Evolutionary conservation across 2,888 invertebrate genomes (phyloP).

Genomic region (Caenorhabditis parvicauda): DNA sequence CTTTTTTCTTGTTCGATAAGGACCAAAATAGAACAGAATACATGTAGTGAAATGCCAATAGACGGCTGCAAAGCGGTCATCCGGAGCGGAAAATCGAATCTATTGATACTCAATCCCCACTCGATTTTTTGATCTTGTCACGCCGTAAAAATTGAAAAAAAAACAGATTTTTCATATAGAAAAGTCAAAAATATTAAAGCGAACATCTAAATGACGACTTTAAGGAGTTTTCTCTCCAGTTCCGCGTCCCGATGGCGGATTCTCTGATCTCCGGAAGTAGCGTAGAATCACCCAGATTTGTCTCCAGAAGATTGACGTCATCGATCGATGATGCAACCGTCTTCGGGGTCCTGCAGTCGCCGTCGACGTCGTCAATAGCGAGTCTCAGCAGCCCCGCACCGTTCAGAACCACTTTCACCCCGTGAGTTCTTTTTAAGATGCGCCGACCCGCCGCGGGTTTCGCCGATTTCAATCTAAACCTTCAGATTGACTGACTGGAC

Average conservation of each 20-base stretch:
- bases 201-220: not conserved
- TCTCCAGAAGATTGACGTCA: conserved; percentile 18
- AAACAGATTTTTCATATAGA: no score
- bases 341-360: conserved; percentile 29
- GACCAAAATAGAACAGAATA: no score
- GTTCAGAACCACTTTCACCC: conserved; percentile 20
- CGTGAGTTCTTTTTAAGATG: not conserved
- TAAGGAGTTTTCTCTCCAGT: conserved; percentile 12
- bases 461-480: not conserved
- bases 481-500: conserved; percentile 25
- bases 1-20: no score
- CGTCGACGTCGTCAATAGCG: conserved; percentile 39
- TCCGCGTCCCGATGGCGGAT: conserved; percentile 18
- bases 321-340: conserved; percentile 17
- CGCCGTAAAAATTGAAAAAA: no score
- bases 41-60: no score
- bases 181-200: not conserved
- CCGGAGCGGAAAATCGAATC: no score
- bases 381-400: conserved; percentile 40
- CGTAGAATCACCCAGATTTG: conserved; percentile 26
- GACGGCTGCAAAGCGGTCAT: no score
- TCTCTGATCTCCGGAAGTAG: conserved; percentile 29
- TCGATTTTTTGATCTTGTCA: no score
- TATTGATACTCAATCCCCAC: no score
- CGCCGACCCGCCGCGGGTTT: not conserved